Evolutionary conservation across 2,113 vertebrate species (phyloP).

Genomic region (Gnathonemus echidnorhynchus): DNA sequence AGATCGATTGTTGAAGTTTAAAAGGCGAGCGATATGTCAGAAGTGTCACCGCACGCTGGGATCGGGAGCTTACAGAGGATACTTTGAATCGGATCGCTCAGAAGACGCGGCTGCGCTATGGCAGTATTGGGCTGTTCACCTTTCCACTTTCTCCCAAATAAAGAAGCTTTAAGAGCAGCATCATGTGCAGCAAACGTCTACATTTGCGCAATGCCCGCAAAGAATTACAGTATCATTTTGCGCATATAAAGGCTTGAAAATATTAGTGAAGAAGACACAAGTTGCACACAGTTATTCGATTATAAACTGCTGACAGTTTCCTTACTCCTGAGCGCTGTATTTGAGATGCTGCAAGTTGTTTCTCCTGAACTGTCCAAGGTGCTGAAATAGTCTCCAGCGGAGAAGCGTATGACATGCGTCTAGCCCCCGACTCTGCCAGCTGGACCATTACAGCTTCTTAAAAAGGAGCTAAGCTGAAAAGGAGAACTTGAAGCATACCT

Average conservation of each 20-base stretch:
- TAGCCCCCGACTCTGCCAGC: not conserved
- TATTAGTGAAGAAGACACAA: not conserved
- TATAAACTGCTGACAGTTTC: not conserved
- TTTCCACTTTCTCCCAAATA: not conserved
- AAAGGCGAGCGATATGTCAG: not conserved
- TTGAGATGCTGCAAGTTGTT: not conserved
- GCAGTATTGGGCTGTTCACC: not conserved
- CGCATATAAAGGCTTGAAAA: not conserved
- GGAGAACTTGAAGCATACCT: not conserved
- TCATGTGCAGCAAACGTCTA: not conserved
- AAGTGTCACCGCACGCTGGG: not conserved
- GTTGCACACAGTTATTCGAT: not conserved
- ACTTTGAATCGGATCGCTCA: not conserved
- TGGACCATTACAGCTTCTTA: not conserved
- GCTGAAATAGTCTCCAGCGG: constrained; percentile 16
- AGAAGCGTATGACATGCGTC: not conserved
- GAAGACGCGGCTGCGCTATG: not conserved
- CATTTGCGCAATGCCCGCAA: not conserved
- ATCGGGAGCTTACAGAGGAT: not conserved
- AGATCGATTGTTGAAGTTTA: not conserved
- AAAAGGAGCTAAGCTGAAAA: not conserved
- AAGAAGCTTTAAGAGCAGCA: not conserved
- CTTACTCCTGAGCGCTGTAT: not conserved
- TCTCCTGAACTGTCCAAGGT: constrained; percentile 27
- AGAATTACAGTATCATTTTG: not conserved